Evolutionary conservation across 2,888 invertebrate species (phyloP), one percentile per base, ranked within the genome.

Genomic region (Philaethria dido): DNA sequence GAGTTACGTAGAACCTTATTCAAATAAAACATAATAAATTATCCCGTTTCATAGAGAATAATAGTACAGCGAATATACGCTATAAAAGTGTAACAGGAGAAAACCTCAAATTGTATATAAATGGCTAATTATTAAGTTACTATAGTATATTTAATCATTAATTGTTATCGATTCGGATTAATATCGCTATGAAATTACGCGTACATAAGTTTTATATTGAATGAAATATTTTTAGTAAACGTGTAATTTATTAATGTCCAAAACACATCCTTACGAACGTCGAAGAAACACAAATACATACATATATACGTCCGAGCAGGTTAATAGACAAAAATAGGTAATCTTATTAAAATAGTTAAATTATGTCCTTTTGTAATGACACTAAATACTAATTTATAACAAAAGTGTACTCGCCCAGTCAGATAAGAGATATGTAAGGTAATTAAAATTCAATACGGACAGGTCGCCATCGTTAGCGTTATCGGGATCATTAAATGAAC

Each of bases 371-470:
- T 55, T 36, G 14, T 39, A 39, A 55, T 55, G 20, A 20, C 36
- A 16, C 0, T 18, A 20, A 55, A 20, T 22, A 55, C 3, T 39
- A 55, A 42, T 42, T 42, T 42, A 57, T 57, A 20, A 42, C 39
- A 25, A 57, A 57, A 57, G 42, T 57, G 42, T 57, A 57, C 42
- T 42, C 57, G 22, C 57, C 42, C 20, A 25, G 25, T 22, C 57
- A 57, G 57, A 57, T 42, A 57, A 57, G 42, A 45, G 59, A 65
- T 68, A 67, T 52, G 52, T 59, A 59, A 55, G 57, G 61, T 72
- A 67, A 71, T 69, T 66, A 69, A 72, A 59, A 66, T 64, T 62
- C 66, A 69, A 69, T 59, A 60, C 59, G 55, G 48, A 61, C 69
- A 18, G 66, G 69, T 66, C 63, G 66, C 48, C 45, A 47, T 66